Percentiles rank a stretch among this genome's conserved stretches.
Evolutionary conservation across 2,113 vertebrate species (phyloP).

Genomic region (Emydocephalus ijimae): DNA sequence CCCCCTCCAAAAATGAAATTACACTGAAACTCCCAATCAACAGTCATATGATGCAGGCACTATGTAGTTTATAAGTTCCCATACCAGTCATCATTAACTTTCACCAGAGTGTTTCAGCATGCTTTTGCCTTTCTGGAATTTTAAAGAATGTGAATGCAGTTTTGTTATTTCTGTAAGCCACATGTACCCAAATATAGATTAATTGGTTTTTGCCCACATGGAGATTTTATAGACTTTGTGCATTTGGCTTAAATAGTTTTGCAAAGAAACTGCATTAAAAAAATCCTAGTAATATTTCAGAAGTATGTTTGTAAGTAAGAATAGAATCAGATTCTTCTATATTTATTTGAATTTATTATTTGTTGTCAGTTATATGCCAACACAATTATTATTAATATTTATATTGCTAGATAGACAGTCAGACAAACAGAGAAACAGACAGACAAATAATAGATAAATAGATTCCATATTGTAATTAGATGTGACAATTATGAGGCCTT

Average conservation of each 20-base stretch:
- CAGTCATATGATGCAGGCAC: neutral
- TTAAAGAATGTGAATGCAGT: neutral
- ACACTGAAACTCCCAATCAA: neutral
- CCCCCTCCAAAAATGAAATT: neutral
- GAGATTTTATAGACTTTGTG: neutral
- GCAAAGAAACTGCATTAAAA: neutral
- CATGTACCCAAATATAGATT: neutral
- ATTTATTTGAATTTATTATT: neutral
- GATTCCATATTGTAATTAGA: neutral
- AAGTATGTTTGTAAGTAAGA: neutral
- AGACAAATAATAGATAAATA: neutral
- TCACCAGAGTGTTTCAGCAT: neutral
- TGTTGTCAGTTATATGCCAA: neutral
- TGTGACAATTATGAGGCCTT: neutral
- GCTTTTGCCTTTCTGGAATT: neutral
- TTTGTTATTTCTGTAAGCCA: neutral
- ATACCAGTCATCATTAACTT: neutral
- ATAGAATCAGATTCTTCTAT: neutral
- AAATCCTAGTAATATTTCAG: neutral
- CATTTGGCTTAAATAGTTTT: neutral
- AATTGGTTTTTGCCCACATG: neutral
- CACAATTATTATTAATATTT: neutral
- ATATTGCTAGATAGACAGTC: neutral
- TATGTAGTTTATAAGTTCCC: neutral
- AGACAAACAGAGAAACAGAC: neutral